phyloP scores from a whole-genome alignment of 2,797 vertebrate genomes.

The Caiman crocodilus region DNA sequence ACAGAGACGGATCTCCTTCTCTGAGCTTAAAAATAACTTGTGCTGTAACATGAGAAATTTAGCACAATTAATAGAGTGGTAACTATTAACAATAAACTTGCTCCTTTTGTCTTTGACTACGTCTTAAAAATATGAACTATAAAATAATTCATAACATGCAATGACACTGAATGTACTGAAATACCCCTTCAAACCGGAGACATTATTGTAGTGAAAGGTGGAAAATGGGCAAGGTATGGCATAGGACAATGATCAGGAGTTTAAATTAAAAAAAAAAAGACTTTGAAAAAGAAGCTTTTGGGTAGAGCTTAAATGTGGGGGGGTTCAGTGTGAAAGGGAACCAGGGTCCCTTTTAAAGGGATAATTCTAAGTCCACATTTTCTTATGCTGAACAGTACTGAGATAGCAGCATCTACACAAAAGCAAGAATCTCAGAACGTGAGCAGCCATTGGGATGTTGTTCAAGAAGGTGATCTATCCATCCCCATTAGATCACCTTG shows the following conservation, averaged over 20 bases:
- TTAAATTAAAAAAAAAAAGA: not conserved
- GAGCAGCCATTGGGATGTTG: not conserved
- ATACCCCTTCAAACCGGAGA: not conserved
- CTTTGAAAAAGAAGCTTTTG: not conserved
- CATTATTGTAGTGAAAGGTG: not conserved
- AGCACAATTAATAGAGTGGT: not conserved
- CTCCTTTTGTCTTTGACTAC: not conserved
- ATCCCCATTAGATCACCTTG: not conserved
- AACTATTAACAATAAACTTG: not conserved
- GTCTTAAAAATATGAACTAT: not conserved
- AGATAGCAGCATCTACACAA: accelerated
- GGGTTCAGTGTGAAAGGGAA: not conserved
- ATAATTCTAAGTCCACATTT: slow-evolving; percentile 4
- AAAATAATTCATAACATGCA: not conserved
- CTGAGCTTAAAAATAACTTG: too few relatives aligned
- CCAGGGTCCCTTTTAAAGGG: slow-evolving; percentile 32
- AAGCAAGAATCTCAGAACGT: not conserved
- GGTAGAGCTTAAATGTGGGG: not conserved
- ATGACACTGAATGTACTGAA: not conserved
- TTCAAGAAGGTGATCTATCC: not conserved
- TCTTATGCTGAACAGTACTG: not conserved
- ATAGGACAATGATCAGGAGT: not conserved
- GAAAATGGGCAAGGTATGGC: not conserved
- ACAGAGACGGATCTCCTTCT: not conserved
- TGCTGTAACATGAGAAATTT: not conserved